Conservation (phyloP, 2,888 invertebrate species). For the Drosophila tanythrix region DNA sequence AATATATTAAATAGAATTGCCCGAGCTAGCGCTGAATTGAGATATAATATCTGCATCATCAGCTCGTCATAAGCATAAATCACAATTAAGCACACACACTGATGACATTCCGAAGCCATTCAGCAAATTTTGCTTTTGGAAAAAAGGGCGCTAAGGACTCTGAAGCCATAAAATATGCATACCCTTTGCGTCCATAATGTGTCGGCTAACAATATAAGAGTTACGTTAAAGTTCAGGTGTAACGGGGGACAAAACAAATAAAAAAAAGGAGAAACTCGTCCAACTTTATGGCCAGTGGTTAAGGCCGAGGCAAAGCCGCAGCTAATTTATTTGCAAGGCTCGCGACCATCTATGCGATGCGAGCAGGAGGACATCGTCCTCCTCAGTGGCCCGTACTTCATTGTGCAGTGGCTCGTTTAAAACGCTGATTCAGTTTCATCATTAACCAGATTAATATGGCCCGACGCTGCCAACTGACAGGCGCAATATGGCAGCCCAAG, state of each 20-base stretch:
- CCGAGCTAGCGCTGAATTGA: not conserved
- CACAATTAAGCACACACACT: constrained; percentile 29
- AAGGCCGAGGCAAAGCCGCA: constrained; percentile 66
- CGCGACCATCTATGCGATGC: constrained; percentile 71
- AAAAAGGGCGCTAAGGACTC: constrained; percentile 11
- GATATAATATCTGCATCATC: constrained; percentile 13
- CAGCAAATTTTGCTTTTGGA: constrained; percentile 31
- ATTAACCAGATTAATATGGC: constrained; percentile 85
- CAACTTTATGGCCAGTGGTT: constrained; percentile 66
- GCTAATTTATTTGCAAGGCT: constrained; percentile 78
- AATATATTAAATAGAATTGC: not conserved
- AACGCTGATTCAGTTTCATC: constrained; percentile 85
- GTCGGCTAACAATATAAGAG: constrained; percentile 48
- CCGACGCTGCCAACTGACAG: constrained; percentile 83
- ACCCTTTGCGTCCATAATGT: constrained; percentile 25
- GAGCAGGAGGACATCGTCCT: constrained; percentile 27
- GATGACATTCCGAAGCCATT: constrained; percentile 22
- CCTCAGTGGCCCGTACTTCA: constrained; percentile 47
- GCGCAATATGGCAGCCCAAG: constrained; percentile 65
- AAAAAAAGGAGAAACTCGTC: constrained; percentile 23
- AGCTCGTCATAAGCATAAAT: constrained; percentile 31
- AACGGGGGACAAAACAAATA: constrained; percentile 9
- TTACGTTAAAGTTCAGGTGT: constrained; percentile 54
- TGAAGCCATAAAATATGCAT: constrained; percentile 48
- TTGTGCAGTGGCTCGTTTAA: constrained; percentile 83